Evolutionary conservation across 1,140 invertebrate genomes (phyloP).

Genomic region (Stenopsyche tienmushanensis): DNA sequence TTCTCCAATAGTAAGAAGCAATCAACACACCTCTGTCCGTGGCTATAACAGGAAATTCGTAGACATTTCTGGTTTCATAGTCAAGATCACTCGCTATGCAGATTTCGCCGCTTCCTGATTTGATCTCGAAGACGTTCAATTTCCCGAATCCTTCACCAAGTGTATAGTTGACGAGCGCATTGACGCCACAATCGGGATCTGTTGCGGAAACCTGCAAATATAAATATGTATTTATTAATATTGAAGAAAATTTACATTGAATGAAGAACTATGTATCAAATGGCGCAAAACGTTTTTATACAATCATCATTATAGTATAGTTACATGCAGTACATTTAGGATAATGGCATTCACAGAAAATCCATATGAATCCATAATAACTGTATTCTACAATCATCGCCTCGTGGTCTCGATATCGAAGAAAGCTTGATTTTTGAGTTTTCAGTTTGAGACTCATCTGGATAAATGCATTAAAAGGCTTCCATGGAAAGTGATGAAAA

Average conservation of each 20-base stretch:
- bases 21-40: conserved; percentile 94
- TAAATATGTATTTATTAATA: conserved; percentile 13
- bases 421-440: no score
- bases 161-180: conserved; percentile 92
- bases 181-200: conserved; percentile 92
- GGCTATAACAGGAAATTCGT: conserved; percentile 92
- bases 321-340: no score
- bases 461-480: no score
- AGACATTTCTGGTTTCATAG: conserved; percentile 79
- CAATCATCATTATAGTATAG: no score
- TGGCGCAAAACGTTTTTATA: no score
- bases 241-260: conserved; percentile 12
- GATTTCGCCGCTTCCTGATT: conserved; percentile 82
- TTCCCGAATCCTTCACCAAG: conserved; percentile 70
- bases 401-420: no score
- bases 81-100: conserved; percentile 83
- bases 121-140: conserved; percentile 74
- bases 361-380: no score
- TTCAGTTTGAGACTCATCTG: no score
- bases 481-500: no score
- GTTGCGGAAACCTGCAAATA: conserved; percentile 83
- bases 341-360: no score
- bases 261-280: conserved; percentile 1
- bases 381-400: no score
- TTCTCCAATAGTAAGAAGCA: no score